These are phyloP conservation scores for Petrolisthes manimaculis DNA, from an alignment of 2,888 invertebrate genomes.

Conservation along the genomic window DNA sequence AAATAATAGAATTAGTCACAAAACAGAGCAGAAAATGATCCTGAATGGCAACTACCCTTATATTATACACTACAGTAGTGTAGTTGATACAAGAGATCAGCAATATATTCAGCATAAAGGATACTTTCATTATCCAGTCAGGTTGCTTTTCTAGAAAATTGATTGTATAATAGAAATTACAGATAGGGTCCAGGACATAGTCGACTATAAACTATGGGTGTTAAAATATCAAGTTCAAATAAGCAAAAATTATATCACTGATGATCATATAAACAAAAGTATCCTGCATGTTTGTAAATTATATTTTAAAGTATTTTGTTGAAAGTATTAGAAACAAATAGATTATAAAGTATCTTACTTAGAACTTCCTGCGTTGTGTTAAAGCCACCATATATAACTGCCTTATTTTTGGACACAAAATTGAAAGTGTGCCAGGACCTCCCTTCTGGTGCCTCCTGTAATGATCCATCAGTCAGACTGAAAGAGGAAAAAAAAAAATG, in stretches of 20 bases:
- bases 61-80: not conserved
- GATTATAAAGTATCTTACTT: conserved; percentile 40
- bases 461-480: conserved; percentile 30
- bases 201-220: no score
- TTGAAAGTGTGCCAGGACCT: conserved; percentile 59
- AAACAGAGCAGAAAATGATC: not conserved
- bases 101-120: not conserved
- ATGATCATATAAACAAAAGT: no score
- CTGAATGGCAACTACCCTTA: not conserved
- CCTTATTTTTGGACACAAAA: conserved; percentile 53
- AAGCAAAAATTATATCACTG: no score
- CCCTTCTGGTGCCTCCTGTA: conserved; percentile 45
- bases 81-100: not conserved
- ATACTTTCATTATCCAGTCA: no score
- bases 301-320: no score
- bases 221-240: no score
- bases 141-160: no score
- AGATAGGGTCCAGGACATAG: no score
- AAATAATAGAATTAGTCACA: not conserved
- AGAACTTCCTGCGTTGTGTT: conserved; percentile 53
- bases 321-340: no score
- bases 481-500: not conserved
- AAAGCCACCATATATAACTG: conserved; percentile 58
- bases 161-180: no score
- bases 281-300: no score